Conservation (phyloP, 2,113 vertebrate species). For the Nesoenas mayeri region DNA sequence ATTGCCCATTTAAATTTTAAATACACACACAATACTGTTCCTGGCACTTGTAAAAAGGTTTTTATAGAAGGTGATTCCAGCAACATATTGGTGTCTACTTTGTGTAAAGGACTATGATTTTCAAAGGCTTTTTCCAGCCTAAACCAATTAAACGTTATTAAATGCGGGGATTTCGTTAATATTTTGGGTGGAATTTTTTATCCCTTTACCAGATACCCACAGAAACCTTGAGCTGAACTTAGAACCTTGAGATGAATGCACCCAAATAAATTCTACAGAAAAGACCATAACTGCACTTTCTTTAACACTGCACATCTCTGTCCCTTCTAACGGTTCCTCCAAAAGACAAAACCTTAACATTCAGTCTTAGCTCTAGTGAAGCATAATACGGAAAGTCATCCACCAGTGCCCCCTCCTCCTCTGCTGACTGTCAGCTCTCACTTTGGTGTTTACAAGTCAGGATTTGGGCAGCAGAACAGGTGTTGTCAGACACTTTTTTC, state of each 20-base stretch:
- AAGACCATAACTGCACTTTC: neutral
- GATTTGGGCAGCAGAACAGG: neutral
- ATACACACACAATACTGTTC: neutral
- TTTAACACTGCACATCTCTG: neutral
- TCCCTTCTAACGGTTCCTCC: neutral
- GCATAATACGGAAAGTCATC: neutral
- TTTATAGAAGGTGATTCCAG: neutral
- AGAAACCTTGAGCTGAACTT: neutral
- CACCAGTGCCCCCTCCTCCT: neutral
- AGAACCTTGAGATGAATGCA: neutral
- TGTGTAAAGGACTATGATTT: neutral
- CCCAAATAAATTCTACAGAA: neutral
- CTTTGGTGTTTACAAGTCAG: neutral
- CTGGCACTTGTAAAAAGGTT: constrained; percentile 29
- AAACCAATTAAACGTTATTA: neutral
- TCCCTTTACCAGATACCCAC: neutral
- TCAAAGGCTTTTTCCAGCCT: neutral
- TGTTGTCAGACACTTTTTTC: neutral
- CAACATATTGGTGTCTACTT: neutral
- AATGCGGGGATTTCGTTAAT: neutral
- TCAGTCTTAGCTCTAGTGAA: neutral
- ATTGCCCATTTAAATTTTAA: constrained; percentile 34
- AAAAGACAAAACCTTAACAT: neutral
- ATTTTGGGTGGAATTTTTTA: constrained; percentile 8
- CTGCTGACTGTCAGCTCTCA: neutral